Conservation (phyloP, 2,797 vertebrate species). For the Falco berigora region DNA sequence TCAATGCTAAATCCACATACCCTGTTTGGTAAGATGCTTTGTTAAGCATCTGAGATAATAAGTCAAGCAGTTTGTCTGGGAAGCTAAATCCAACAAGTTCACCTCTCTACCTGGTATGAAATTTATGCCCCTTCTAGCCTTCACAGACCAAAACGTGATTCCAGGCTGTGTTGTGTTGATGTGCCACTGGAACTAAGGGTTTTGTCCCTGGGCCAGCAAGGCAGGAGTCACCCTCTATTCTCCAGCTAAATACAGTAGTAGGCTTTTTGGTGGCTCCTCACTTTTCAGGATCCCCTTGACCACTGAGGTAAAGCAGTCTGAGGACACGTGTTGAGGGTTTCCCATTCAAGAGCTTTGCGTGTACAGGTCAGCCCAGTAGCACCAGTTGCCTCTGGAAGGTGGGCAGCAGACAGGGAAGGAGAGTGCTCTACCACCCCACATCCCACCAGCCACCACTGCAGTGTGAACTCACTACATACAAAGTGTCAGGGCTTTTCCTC, state of each 20-base stretch:
- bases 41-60: not conserved
- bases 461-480: not conserved
- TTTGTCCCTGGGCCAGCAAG: not conserved
- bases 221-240: not conserved
- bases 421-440: not conserved
- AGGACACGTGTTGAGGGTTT: rapidly evolving
- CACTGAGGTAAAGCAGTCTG: not conserved
- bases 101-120: not conserved
- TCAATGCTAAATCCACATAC: not conserved
- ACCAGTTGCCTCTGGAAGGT: not conserved
- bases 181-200: not conserved
- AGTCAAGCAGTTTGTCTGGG: not conserved
- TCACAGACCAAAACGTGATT: not conserved
- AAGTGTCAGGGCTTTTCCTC: not conserved
- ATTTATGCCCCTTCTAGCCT: not conserved
- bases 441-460: not conserved
- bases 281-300: not conserved
- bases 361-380: not conserved
- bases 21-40: not conserved
- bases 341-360: not conserved
- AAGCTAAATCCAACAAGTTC: not conserved
- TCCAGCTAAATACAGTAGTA: not conserved
- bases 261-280: not conserved
- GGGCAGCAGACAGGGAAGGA: not conserved
- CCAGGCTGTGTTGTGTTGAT: not conserved